These are phyloP conservation scores for Brachyhypopomus occidentalis DNA, from an alignment of 2,113 vertebrate species.

Conservation along the genomic window DNA sequence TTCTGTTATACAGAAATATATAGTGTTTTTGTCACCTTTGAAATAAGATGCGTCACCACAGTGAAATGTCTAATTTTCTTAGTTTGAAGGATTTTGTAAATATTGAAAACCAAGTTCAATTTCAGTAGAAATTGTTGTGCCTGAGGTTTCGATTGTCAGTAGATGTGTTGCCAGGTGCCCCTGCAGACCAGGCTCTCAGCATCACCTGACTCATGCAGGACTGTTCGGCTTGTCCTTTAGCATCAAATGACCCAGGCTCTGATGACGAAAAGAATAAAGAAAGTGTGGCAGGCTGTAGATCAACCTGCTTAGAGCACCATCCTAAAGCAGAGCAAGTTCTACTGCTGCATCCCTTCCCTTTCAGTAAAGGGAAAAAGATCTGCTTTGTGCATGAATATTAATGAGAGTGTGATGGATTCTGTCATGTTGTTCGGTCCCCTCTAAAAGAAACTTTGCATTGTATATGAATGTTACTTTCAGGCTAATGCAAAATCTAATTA, in stretches of 20 bases:
- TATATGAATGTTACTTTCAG: constrained; percentile 16
- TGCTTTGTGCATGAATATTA: background rate
- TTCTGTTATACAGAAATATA: no score
- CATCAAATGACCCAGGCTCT: constrained; percentile 32
- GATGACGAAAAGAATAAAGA: constrained; percentile 31
- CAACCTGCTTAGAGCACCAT: background rate
- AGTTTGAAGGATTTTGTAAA: background rate
- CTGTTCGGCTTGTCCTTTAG: constrained; percentile 47
- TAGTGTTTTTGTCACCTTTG: no score
- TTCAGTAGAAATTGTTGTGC: no score
- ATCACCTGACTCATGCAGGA: constrained; percentile 15
- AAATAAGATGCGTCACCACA: no score
- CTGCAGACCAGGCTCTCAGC: background rate
- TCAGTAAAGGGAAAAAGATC: background rate
- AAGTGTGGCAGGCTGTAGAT: background rate
- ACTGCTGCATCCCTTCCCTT: background rate
- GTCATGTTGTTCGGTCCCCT: background rate
- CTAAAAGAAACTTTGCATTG: constrained; percentile 20
- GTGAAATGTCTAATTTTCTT: background rate
- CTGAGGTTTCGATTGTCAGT: background rate
- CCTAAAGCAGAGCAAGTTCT: background rate
- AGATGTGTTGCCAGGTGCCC: background rate
- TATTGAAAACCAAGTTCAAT: background rate
- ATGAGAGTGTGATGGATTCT: constrained; percentile 2
- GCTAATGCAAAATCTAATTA: background rate